Evolutionary conservation across 64 coral and sea anemone species (phyloP), one percentile per base, ranked within the genome.

Genomic region (Actinia tenebrosa): DNA sequence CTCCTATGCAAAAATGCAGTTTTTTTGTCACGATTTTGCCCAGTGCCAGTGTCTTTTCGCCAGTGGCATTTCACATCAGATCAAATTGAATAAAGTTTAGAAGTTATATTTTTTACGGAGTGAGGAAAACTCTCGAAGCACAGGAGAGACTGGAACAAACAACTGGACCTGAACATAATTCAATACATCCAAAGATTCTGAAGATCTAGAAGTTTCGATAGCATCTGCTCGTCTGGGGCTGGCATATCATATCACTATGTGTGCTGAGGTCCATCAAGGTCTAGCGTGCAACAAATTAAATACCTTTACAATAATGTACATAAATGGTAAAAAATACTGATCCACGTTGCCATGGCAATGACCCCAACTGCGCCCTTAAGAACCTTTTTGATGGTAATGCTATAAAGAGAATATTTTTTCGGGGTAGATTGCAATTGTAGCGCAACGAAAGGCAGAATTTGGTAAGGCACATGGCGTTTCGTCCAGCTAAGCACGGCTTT

Each of bases 401-500:
- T 71, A 27, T 71, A 25, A 71, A 20, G 10, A 64, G 61, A 13
- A 25, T 10, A 19, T 71, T 71, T 71, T 71, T 20, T 27, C 23
- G 66, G 4, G 23, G 10, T 71, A 71, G 23, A n/a, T 75, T 43
- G 69, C 69, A 10, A 50, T 8, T 5, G 63, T 42, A 42, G 26
- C 3, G 63, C 13, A 3, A 75, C n/a, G 69, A 5, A 30, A 75
- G 66, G 25, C n/a, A 75, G n/a, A 75, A 13, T 14, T 42, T 0
- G 27, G 26, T 1, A 30, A 30, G 11, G 10, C 53, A 50, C 16
- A 81, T 81, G 79, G 79, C 79, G 22, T 81, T 53, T 53, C 79
- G 79, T 50, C 79, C 79, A 52, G 79, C 79, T 20, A 81, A 81
- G 14, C 79, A 81, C 46, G 79, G 79, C 79, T 53, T 81, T 53